phyloP scores from a whole-genome alignment of 1,140 invertebrate species.

The Proales similis region DNA sequence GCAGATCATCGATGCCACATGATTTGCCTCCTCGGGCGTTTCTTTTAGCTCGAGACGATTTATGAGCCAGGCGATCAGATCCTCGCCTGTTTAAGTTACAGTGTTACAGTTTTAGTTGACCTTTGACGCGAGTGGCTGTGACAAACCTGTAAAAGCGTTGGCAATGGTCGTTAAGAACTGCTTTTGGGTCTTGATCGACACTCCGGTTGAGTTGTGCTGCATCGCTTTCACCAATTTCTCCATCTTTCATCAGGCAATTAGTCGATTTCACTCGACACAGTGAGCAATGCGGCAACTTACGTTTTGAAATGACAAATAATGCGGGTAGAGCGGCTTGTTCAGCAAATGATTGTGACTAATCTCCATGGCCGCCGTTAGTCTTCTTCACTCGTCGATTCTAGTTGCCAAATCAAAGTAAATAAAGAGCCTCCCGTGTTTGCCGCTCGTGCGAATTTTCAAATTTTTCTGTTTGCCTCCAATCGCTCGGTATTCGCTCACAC shows the following conservation, averaged over 20 bases:
- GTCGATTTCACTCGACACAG: neutral
- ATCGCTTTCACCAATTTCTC: constrained; percentile 29
- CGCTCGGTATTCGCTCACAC: no score
- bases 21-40: constrained; percentile 10
- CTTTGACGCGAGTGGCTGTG: neutral
- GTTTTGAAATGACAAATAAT: constrained; percentile 29
- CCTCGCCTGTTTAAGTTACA: constrained; percentile 10
- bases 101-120: neutral
- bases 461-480: no score
- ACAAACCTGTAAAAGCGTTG: constrained; percentile 23
- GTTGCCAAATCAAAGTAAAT: no score
- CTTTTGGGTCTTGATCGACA: constrained; percentile 23
- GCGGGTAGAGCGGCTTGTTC: constrained; percentile 16
- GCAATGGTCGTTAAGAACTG: constrained; percentile 30
- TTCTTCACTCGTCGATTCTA: no score
- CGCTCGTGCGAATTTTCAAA: no score
- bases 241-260: constrained; percentile 6
- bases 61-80: constrained; percentile 18
- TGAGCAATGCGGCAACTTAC: neutral
- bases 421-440: no score
- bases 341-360: constrained; percentile 27
- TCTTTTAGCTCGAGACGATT: constrained; percentile 7
- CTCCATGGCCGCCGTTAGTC: no score
- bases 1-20: constrained; percentile 30
- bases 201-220: constrained; percentile 25